These are phyloP conservation scores for Bugula neritina DNA, from an alignment of 2,888 invertebrate genomes.

Conservation along the genomic window DNA sequence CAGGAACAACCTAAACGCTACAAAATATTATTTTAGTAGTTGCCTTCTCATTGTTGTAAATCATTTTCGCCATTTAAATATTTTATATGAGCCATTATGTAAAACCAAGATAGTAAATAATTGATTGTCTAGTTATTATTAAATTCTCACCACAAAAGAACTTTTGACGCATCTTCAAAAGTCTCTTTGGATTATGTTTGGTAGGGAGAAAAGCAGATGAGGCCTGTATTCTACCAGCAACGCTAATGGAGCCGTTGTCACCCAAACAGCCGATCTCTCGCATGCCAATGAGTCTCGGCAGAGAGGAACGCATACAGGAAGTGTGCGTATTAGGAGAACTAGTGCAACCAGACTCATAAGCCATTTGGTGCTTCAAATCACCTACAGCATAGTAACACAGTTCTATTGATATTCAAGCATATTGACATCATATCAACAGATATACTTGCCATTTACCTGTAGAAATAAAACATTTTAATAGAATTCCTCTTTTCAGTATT, in stretches of 20 bases:
- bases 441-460: too few relatives aligned
- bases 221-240: background rate
- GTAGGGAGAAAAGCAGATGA: background rate
- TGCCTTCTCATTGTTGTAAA: too few relatives aligned
- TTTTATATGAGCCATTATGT: too few relatives aligned
- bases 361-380: conserved; percentile 9
- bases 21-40: too few relatives aligned
- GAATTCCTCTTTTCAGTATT: too few relatives aligned
- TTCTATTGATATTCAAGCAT: too few relatives aligned
- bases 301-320: background rate
- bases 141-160: conserved; percentile 13
- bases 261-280: background rate
- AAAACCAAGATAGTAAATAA: too few relatives aligned
- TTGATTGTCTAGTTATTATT: background rate
- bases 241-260: background rate
- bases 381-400: too few relatives aligned
- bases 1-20: too few relatives aligned
- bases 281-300: conserved; percentile 2
- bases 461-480: too few relatives aligned
- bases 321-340: background rate
- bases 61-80: too few relatives aligned
- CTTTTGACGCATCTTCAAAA: background rate
- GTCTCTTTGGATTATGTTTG: background rate
- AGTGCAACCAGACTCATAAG: background rate
- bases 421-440: too few relatives aligned